Conservation (phyloP, 2,113 vertebrate genomes). For the Malurus cyaneus region DNA sequence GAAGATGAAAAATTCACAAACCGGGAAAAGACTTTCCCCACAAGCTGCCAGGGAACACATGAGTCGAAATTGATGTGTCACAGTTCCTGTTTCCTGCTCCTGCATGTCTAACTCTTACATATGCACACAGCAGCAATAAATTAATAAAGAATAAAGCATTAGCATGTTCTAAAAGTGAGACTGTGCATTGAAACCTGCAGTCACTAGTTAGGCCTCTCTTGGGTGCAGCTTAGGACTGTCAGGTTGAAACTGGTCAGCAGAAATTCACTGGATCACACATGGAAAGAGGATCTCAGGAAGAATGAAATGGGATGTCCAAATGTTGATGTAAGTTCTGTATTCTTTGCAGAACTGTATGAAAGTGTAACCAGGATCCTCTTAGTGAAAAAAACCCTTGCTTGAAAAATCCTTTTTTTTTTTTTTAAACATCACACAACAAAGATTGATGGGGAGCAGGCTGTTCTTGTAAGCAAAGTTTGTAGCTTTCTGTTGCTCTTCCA, state of each 20-base stretch:
- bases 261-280: accelerated
- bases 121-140: not conserved
- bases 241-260: not conserved
- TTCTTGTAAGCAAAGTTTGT: not conserved
- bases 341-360: not conserved
- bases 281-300: not conserved
- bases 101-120: not conserved
- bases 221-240: not conserved
- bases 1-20: not conserved
- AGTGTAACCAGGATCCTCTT: not conserved
- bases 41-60: not conserved
- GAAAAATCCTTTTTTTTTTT: not conserved
- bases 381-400: not conserved
- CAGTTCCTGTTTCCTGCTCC: not conserved
- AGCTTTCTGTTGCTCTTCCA: not conserved
- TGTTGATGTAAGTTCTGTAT: not conserved
- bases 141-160: not conserved
- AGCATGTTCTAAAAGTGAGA: not conserved
- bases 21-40: not conserved
- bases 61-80: not conserved
- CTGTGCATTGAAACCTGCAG: not conserved
- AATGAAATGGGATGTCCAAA: not conserved
- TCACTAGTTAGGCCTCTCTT: not conserved
- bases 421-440: not conserved
- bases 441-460: not conserved